phyloP scores from a whole-genome alignment of 2,888 invertebrate genomes.

The Luffia ferchaultella region DNA sequence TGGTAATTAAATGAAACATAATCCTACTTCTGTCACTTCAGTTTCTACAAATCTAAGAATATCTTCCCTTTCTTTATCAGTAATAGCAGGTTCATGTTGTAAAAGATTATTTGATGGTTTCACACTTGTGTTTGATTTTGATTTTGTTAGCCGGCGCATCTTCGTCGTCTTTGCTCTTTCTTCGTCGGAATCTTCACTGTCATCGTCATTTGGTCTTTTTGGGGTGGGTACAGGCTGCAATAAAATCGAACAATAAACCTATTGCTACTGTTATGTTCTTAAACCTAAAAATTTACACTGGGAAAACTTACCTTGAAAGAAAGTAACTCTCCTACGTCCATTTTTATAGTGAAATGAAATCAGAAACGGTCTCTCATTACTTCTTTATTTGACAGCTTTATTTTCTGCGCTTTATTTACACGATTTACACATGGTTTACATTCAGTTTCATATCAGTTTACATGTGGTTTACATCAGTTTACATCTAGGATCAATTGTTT shows the following conservation, averaged over 20 bases:
- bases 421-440: too few species aligned
- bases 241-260: conserved; percentile 3
- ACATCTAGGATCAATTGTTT: too few species aligned
- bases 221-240: conserved; percentile 83
- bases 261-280: neutral
- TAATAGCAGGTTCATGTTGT: conserved; percentile 69
- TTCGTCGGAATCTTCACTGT: conserved; percentile 72
- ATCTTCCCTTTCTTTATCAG: conserved; percentile 79
- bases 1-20: conserved; percentile 8
- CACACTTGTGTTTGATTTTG: conserved; percentile 40
- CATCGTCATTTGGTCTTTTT: conserved; percentile 74
- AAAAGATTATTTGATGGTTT: conserved; percentile 52
- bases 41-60: conserved; percentile 85
- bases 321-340: conserved; percentile 58
- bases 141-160: conserved; percentile 66
- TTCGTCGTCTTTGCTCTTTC: conserved; percentile 69
- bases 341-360: conserved; percentile 16
- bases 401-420: too few species aligned
- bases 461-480: too few species aligned
- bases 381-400: too few species aligned
- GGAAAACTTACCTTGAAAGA: conserved; percentile 47
- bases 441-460: too few species aligned
- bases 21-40: conserved; percentile 75
- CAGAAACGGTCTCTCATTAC: too few species aligned
- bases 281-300: neutral